phyloP scores from a whole-genome alignment of 2,888 invertebrate species.

The Diarsia dahlii region DNA sequence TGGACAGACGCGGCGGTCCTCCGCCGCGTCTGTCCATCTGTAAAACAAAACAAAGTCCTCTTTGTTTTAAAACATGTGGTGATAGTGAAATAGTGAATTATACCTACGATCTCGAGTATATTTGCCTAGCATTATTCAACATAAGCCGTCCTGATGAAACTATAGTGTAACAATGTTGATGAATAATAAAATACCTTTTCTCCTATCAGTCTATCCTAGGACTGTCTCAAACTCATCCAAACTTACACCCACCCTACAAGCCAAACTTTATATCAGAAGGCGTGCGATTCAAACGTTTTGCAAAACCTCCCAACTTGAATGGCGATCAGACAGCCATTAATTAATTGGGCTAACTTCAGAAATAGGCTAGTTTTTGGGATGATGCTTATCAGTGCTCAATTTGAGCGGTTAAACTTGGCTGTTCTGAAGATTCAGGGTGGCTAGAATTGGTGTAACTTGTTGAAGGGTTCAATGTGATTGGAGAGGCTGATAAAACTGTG shows the following conservation, averaged over 20 bases:
- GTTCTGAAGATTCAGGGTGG: conserved; percentile 17
- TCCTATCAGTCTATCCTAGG: neutral
- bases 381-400: conserved; percentile 63
- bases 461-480: conserved; percentile 9
- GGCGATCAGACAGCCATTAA: conserved; percentile 60
- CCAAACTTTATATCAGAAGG: conserved; percentile 54
- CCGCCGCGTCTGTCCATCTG: too few relatives aligned
- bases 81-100: too few relatives aligned
- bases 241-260: conserved; percentile 1
- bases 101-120: too few relatives aligned
- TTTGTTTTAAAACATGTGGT: too few relatives aligned
- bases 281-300: conserved; percentile 59
- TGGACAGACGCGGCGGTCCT: too few relatives aligned
- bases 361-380: conserved; percentile 60
- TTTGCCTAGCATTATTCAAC: too few relatives aligned
- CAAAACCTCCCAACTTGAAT: conserved; percentile 59
- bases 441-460: conserved; percentile 3
- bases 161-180: too few relatives aligned
- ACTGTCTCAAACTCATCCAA: conserved; percentile 13
- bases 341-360: conserved; percentile 60
- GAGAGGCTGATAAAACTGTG: neutral
- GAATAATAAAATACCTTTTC: too few relatives aligned
- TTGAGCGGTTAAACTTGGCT: conserved; percentile 64
- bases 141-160: too few relatives aligned
- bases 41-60: too few relatives aligned